Percentiles rank a stretch among this genome's conserved stretches.
Conservation (phyloP, 2,888 invertebrate species). For the Andrena fulva region DNA sequence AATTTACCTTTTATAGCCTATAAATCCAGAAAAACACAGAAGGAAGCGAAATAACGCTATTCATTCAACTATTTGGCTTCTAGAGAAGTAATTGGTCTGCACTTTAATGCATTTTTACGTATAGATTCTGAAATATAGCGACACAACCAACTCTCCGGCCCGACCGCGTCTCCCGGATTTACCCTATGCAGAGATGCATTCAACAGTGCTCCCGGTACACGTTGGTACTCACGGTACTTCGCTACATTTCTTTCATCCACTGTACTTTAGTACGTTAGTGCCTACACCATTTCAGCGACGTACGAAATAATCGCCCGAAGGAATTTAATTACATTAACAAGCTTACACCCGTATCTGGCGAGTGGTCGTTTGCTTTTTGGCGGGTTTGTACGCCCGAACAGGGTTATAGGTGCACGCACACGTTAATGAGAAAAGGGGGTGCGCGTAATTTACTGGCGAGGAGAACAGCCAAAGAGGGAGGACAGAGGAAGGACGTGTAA, state of each 20-base stretch:
- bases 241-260: not conserved
- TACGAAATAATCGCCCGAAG: slow-evolving; percentile 46
- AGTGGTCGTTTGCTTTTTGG: slow-evolving; percentile 50
- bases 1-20: too few relatives aligned
- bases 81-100: too few relatives aligned
- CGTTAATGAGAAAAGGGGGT: slow-evolving; percentile 71
- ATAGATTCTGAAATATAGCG: too few relatives aligned
- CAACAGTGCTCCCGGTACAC: not conserved
- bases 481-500: slow-evolving; percentile 72
- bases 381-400: slow-evolving; percentile 38
- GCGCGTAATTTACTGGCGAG: slow-evolving; percentile 69
- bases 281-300: slow-evolving; percentile 7
- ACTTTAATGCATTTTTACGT: too few relatives aligned
- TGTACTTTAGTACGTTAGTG: too few relatives aligned
- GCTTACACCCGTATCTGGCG: slow-evolving; percentile 12
- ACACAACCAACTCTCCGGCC: too few relatives aligned
- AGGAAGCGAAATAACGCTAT: too few relatives aligned
- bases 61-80: too few relatives aligned
- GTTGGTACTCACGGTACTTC: not conserved
- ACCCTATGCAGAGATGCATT: too few relatives aligned
- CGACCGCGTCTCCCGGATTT: too few relatives aligned
- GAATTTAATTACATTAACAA: slow-evolving; percentile 42
- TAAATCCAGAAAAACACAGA: too few relatives aligned
- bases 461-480: slow-evolving; percentile 65
- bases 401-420: slow-evolving; percentile 55